Percentiles rank a stretch among this genome's conserved stretches.
These are phyloP conservation scores for Drusus annulatus DNA, from an alignment of 1,140 invertebrate genomes.

Conservation along the genomic window DNA sequence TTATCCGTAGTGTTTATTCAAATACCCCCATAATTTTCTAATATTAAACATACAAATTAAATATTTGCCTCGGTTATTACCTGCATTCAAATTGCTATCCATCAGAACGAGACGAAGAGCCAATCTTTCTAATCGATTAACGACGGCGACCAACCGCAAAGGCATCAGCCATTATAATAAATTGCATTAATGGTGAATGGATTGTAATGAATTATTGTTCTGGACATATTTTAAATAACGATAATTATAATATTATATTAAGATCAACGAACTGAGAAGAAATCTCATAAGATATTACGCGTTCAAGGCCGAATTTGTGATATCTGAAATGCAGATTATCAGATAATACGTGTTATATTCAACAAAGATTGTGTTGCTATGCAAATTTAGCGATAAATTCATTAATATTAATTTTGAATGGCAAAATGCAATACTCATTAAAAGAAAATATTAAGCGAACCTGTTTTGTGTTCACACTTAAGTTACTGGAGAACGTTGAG, in stretches of 20 bases:
- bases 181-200: not conserved
- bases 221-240: not conserved
- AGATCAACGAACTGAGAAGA: conserved; percentile 12
- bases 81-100: too few relatives aligned
- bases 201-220: not conserved
- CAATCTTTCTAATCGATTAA: too few relatives aligned
- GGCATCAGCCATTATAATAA: not conserved
- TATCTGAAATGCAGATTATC: not conserved
- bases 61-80: too few relatives aligned
- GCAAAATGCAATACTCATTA: not conserved
- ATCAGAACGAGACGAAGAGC: too few relatives aligned
- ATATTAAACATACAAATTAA: too few relatives aligned
- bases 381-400: not conserved
- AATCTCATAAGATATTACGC: conserved; percentile 1
- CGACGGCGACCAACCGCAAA: too few relatives aligned
- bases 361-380: not conserved
- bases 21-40: too few relatives aligned
- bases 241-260: not conserved
- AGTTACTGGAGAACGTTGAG: too few relatives aligned
- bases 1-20: too few relatives aligned
- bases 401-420: not conserved
- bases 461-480: not conserved
- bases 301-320: not conserved
- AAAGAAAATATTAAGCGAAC: not conserved
- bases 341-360: too few relatives aligned